Evolutionary conservation across 2,888 invertebrate species (phyloP), one percentile per base, ranked within the genome.

Genomic region (Tenthredo notha): DNA sequence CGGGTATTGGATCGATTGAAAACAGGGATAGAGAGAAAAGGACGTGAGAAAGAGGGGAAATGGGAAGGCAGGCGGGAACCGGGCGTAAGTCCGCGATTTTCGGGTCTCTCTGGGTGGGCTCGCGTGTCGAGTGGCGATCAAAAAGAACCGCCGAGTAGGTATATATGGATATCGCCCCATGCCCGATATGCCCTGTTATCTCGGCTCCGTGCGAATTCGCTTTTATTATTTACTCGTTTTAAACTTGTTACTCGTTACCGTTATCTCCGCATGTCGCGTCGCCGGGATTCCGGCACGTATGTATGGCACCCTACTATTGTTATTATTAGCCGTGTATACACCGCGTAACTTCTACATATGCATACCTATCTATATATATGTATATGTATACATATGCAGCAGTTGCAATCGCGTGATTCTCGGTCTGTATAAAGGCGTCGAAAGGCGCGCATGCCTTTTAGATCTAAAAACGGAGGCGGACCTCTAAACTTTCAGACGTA

Each of bases 1-100:
- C 85, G 86, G 65, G 75, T 50, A 18, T 18, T 5, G 86, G 85
- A 89, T 89, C 90, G 89, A 89, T 89, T 88, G 84, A 85, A 50
- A 47, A 50, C 29, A n/a, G 33, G 29, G 77, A 54, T 21, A 77
- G 77, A 50, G 29, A 54, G 29, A 29, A 54, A 77, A 77, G 29
- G 54, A 77, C 29, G 47, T 29, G 54, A 50, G 50, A 50, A 54
- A 77, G 25, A 50, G 33, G 77, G n/a, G 54, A 29, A 77, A n/a
- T 33, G 1, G 21, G 12, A 21, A 21, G 12, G 9, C 25, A 82
- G 82, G 83, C 83, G 83, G 47, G 67, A 83, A 67, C 67, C 40
- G 47, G 61, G 58, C 83, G 83, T 83, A 43, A 83, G 83, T 67
- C 67, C 70, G 83, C 67, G 67, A 70, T 67, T 83, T 54, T 83